These are phyloP conservation scores for Drosophila triauraria DNA, from an alignment of 1,140 invertebrate species.

Conservation along the genomic window DNA sequence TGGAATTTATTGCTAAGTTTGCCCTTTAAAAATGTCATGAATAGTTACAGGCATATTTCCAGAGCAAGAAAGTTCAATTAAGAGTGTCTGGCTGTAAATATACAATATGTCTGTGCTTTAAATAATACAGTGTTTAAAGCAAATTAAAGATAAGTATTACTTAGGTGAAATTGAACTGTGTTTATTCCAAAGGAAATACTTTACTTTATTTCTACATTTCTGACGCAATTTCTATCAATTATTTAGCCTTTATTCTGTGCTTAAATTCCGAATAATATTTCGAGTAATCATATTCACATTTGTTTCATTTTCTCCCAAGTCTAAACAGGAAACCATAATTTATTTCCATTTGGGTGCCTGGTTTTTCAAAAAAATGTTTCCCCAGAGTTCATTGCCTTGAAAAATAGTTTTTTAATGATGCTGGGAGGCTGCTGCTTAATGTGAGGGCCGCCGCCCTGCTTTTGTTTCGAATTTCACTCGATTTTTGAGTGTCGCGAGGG, in stretches of 20 bases:
- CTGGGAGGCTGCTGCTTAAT: not conserved
- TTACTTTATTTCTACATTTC: too few relatives aligned
- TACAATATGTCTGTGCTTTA: not conserved
- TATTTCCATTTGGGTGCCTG: not conserved
- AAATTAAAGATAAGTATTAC: not conserved
- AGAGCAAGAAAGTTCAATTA: not conserved
- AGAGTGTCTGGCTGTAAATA: too few relatives aligned
- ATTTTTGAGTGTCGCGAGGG: conserved; percentile 17
- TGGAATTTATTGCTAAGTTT: not conserved
- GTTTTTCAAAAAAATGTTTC: not conserved
- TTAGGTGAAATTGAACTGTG: not conserved
- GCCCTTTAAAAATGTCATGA: not conserved
- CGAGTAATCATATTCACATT: not conserved
- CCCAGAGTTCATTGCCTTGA: not conserved
- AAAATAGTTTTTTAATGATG: conserved; percentile 41
- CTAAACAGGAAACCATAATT: conserved; percentile 13
- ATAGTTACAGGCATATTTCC: not conserved
- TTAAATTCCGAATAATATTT: not conserved
- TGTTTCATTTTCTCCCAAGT: not conserved
- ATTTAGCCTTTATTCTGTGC: not conserved
- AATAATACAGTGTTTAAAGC: too few relatives aligned
- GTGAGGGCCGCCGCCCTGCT: not conserved
- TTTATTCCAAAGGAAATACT: not conserved
- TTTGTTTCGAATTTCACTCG: conserved; percentile 27
- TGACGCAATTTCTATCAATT: not conserved